Evolutionary conservation across 2,113 vertebrate genomes (phyloP).

Genomic region (Ovibos moschatus): DNA sequence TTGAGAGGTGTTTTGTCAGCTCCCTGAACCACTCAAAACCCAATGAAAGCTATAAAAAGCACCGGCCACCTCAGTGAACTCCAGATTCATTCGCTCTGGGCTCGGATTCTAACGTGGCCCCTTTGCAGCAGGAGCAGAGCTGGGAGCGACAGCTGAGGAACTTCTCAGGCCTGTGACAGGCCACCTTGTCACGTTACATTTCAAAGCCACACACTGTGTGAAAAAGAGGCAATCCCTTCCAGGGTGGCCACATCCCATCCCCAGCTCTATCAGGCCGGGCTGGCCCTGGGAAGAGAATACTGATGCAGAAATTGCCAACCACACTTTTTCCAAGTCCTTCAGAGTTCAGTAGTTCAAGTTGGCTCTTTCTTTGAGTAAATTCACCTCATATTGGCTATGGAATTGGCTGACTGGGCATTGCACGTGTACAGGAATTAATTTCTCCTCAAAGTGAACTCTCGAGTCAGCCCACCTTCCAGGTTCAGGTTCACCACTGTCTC

Average conservation of each 20-base stretch:
- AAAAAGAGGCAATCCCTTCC: constrained; percentile 63
- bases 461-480: not conserved
- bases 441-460: not conserved
- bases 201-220: constrained; percentile 30
- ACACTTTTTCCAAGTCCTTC: constrained; percentile 1
- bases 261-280: not conserved
- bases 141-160: constrained; percentile 36
- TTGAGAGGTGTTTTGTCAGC: constrained; percentile 66
- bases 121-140: constrained; percentile 53
- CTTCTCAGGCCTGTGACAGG: constrained; percentile 47
- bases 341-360: constrained; percentile 58
- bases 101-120: constrained; percentile 46
- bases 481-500: not conserved
- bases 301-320: constrained; percentile 19
- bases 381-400: not conserved
- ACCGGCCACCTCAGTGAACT: constrained; percentile 54
- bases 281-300: not conserved
- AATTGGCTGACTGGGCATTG: not conserved
- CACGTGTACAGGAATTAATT: not conserved
- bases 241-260: constrained; percentile 35
- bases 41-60: constrained; percentile 71
- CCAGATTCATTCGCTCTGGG: constrained; percentile 67
- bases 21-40: constrained; percentile 57
- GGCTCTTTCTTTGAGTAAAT: not conserved
- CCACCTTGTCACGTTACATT: constrained; percentile 58